Evolutionary conservation across 2,888 invertebrate species (phyloP).

Genomic region (Drosophila helvetica): DNA sequence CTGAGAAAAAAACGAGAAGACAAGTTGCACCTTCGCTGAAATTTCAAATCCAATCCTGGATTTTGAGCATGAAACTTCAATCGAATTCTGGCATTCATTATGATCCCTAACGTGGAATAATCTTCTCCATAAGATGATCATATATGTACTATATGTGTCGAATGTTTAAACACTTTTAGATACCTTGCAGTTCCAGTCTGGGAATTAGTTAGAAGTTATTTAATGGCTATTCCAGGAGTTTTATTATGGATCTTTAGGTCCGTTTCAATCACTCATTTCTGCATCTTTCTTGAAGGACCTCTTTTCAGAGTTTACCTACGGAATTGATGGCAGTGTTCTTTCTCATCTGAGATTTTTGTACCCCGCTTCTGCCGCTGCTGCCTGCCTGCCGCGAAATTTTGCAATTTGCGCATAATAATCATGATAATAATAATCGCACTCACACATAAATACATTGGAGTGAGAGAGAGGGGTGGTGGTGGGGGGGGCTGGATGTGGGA

Average conservation of each 20-base stretch:
- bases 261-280: too few relatives aligned
- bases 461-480: too few relatives aligned
- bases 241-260: too few relatives aligned
- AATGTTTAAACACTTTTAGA: too few relatives aligned
- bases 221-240: too few relatives aligned
- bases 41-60: too few relatives aligned
- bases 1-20: not conserved
- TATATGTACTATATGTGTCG: too few relatives aligned
- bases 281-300: constrained; percentile 1
- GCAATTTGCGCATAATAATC: constrained; percentile 80
- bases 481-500: constrained; percentile 1
- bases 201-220: too few relatives aligned
- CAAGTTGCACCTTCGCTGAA: not conserved
- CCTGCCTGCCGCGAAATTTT: constrained; percentile 68
- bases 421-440: constrained; percentile 74
- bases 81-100: too few relatives aligned
- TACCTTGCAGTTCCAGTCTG: not conserved
- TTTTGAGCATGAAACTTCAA: too few relatives aligned
- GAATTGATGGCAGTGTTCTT: constrained; percentile 7
- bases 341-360: constrained; percentile 4
- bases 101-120: too few relatives aligned
- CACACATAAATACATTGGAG: constrained; percentile 32
- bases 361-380: constrained; percentile 20
- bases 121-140: too few relatives aligned
- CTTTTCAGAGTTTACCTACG: not conserved